phyloP scores from a whole-genome alignment of 2,113 vertebrate genomes.

The Thamnophis sirtalis region DNA sequence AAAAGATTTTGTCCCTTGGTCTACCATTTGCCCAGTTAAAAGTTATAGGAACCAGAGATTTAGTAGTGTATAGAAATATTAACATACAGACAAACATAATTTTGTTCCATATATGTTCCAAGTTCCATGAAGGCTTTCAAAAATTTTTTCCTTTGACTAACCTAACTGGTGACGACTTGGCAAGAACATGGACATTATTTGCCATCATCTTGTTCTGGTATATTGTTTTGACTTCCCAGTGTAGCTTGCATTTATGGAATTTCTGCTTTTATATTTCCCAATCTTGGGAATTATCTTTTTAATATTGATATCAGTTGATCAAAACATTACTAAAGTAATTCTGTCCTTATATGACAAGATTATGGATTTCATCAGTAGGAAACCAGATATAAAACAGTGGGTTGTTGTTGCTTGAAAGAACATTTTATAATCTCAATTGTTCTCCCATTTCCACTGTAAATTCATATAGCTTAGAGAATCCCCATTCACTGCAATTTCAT shows the following conservation, averaged over 20 bases:
- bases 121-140: background rate
- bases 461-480: background rate
- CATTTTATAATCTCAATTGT: background rate
- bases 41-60: background rate
- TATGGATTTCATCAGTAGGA: background rate
- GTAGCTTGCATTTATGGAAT: background rate
- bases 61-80: background rate
- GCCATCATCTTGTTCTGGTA: background rate
- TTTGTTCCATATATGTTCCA: background rate
- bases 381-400: background rate
- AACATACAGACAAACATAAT: too few species aligned
- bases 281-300: background rate
- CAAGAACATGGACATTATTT: background rate
- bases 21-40: background rate
- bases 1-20: background rate
- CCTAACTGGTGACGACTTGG: background rate
- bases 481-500: background rate
- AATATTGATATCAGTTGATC: background rate
- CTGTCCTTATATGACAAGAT: too few species aligned
- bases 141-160: background rate
- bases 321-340: background rate
- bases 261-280: background rate
- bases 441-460: background rate
- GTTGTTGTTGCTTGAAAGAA: background rate
- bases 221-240: background rate